Conservation (phyloP, 2,113 vertebrate genomes). For the Murina feae region DNA sequence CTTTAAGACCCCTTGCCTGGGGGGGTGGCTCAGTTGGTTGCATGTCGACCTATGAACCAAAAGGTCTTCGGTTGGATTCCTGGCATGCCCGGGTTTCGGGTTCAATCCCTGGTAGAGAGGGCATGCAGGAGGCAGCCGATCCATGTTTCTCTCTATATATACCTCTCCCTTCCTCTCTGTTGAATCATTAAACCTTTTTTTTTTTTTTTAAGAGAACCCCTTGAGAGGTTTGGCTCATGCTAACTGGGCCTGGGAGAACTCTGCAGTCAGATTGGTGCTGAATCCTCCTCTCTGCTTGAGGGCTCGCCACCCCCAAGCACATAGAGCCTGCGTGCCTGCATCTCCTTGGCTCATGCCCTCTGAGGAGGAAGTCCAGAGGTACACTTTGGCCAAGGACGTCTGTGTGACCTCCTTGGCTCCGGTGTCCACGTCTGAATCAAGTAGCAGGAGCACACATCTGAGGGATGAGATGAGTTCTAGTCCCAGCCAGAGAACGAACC, state of each 20-base stretch:
- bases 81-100: too few relatives aligned
- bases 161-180: too few relatives aligned
- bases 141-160: too few relatives aligned
- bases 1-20: too few relatives aligned
- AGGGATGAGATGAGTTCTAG: background rate
- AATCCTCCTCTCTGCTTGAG: background rate
- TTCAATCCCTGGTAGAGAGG: too few relatives aligned
- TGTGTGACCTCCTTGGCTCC: background rate
- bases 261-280: background rate
- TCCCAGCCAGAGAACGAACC: background rate
- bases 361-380: background rate
- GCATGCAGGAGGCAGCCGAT: too few relatives aligned
- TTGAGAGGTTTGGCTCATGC: background rate
- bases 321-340: accelerated
- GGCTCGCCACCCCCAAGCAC: background rate
- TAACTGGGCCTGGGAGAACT: background rate
- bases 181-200: too few relatives aligned
- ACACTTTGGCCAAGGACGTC: background rate
- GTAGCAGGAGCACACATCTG: background rate
- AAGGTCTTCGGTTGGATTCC: too few relatives aligned
- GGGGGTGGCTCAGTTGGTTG: too few relatives aligned
- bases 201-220: background rate
- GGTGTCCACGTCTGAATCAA: background rate
- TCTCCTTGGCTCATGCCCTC: background rate
- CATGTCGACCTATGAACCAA: too few relatives aligned